Conservation (phyloP, 2,113 vertebrate genomes). For the Pseudorectes ferrugineus region DNA sequence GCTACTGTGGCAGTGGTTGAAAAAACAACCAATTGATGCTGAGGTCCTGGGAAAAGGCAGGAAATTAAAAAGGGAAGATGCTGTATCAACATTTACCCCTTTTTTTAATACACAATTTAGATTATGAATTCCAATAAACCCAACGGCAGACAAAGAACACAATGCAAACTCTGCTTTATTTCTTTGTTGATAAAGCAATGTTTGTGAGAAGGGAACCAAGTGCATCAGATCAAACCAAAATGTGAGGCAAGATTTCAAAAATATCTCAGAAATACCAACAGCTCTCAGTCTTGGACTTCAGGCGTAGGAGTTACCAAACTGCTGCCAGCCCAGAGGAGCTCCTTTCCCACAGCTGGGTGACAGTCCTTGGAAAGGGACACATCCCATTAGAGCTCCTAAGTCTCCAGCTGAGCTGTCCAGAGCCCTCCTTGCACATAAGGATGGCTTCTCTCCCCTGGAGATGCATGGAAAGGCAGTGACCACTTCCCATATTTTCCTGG, state of each 20-base stretch:
- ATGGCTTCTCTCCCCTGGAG: not conserved
- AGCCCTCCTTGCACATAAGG: no score
- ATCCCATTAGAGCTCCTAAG: not conserved
- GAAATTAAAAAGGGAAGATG: constrained; percentile 2
- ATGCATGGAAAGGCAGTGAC: not conserved
- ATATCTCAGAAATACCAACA: not conserved
- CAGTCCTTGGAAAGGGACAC: not conserved
- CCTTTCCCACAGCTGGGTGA: not conserved
- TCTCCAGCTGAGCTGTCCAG: not conserved
- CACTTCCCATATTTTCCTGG: not conserved
- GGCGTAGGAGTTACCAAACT: not conserved
- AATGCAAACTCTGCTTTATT: not conserved
- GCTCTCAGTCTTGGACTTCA: not conserved
- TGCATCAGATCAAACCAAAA: not conserved
- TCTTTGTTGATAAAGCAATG: not conserved
- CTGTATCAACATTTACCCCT: not conserved
- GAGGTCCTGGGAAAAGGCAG: not conserved
- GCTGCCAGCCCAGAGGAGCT: not conserved
- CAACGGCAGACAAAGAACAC: not conserved
- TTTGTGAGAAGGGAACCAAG: not conserved
- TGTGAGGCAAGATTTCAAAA: not conserved
- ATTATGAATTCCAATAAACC: not conserved
- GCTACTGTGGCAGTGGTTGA: not conserved
- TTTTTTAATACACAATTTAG: not conserved
- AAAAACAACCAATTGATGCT: not conserved